Evolutionary conservation across 2,797 vertebrate genomes (phyloP).

Genomic region (Siniperca obscura): DNA sequence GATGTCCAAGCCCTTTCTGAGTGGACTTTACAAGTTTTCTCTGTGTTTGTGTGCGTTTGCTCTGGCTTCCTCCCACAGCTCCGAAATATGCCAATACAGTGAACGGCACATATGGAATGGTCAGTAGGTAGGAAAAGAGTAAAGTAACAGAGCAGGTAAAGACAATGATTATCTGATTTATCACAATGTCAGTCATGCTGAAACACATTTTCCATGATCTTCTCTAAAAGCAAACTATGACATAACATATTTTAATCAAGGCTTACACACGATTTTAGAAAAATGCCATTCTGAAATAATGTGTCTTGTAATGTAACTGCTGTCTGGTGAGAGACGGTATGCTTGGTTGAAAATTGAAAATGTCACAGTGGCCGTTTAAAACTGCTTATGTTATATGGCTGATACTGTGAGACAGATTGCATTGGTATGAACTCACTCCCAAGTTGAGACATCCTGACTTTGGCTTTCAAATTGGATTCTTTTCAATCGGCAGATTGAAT

Average conservation of each 20-base stretch:
- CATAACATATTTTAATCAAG: constrained; percentile 33
- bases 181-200: background rate
- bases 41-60: background rate
- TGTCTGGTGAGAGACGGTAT: constrained; percentile 55
- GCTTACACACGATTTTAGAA: constrained; percentile 40
- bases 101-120: background rate
- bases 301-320: constrained; percentile 59
- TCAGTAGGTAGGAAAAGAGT: background rate
- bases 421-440: constrained; percentile 53
- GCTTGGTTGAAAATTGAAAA: constrained; percentile 66
- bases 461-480: constrained; percentile 67
- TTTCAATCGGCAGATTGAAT: constrained; percentile 57
- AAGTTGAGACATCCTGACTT: constrained; percentile 57
- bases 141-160: background rate
- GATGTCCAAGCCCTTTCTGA: background rate
- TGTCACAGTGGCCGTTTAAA: constrained; percentile 61
- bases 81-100: background rate
- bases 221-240: constrained; percentile 21
- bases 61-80: background rate
- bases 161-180: background rate
- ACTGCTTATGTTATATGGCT: constrained; percentile 51
- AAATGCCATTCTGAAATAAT: constrained; percentile 48
- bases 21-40: background rate
- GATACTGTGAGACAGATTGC: constrained; percentile 54
- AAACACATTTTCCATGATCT: constrained; percentile 7